Base-by-base conservation (phyloP, 2,888 invertebrate genomes). In the Perdita meconis region DNA sequence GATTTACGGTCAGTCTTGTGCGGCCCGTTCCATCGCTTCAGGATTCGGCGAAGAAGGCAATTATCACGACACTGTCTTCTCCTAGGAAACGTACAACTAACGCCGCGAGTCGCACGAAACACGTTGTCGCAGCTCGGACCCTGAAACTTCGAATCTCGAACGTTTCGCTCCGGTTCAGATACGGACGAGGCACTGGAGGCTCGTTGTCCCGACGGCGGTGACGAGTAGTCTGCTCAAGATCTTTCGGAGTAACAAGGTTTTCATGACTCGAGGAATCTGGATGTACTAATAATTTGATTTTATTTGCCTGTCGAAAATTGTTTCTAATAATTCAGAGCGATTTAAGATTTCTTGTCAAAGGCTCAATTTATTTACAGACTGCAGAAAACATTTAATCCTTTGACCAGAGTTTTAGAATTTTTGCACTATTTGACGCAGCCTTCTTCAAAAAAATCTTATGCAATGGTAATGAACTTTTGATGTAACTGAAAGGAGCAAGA, bases 1-100 rank as follows among this genome's bases (percentile, higher is more conserved):
- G 78, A 79, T 79, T 79, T 79, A 79, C 78, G 68, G 50, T 50
- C 24, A 47, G 26, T 34, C 50, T 22, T 30, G 24, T n/a, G 50
- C 70, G 13, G 16, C 56, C 44, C 19, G 51, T 26, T 34, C 34
- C 53, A 8, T 34, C 16, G 34, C 34, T n/a, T 30, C 51, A 44
- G 38, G 10, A 61, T 76, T 76, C 78, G 30, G 8, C 42, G 78
- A 78, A 78, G 34, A 19, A n/a, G 60, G 30, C 69, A 56, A 63
- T 75, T 76, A 68, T 77, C 56, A 47, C 36, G 19, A n/a, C 26
- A 36, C 44, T 38, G 24, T 51, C 40, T 36, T 12, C n/a, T 26
- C 12, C 51, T 2, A 2, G 24, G 30, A 12, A 34, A 24, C 51
- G 51, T 16, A 36, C 55, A 60, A 60, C 66, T 55, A 51, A 51